These are phyloP conservation scores for Leuciscus idus DNA, from an alignment of 2,113 vertebrate species.

Conservation along the genomic window DNA sequence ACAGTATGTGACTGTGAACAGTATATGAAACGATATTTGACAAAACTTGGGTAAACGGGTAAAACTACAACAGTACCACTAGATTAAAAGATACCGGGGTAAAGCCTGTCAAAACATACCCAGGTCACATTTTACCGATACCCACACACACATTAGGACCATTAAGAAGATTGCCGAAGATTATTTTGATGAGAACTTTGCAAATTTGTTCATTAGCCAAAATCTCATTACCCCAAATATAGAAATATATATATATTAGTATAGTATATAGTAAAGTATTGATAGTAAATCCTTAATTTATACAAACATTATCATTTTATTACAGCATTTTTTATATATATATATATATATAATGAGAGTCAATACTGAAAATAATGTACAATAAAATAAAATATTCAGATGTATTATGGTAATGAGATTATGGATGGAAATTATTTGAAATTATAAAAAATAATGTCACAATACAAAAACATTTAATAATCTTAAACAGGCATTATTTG, in stretches of 20 bases:
- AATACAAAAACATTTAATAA: neutral
- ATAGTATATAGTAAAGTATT: neutral
- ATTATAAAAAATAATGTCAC: neutral
- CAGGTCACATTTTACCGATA: neutral
- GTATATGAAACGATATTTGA: neutral
- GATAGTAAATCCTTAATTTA: neutral
- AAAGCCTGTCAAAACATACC: neutral
- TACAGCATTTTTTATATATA: no score
- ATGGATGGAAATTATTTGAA: neutral
- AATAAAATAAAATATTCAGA: neutral
- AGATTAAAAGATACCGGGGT: neutral
- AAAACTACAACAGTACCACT: slow-evolving; percentile 4
- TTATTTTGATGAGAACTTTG: no score
- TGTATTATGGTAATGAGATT: neutral
- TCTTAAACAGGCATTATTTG: neutral
- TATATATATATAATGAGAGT: neutral
- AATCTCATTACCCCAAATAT: neutral
- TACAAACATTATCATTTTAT: neutral
- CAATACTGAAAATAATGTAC: neutral
- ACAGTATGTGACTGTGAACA: neutral
- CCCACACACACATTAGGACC: no score
- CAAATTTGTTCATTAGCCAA: neutral
- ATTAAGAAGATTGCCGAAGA: no score
- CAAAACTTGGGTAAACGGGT: no score
- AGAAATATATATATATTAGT: neutral